Base-by-base conservation (phyloP, 1,140 invertebrate genomes). In the Trigoniulus corallinus region DNA sequence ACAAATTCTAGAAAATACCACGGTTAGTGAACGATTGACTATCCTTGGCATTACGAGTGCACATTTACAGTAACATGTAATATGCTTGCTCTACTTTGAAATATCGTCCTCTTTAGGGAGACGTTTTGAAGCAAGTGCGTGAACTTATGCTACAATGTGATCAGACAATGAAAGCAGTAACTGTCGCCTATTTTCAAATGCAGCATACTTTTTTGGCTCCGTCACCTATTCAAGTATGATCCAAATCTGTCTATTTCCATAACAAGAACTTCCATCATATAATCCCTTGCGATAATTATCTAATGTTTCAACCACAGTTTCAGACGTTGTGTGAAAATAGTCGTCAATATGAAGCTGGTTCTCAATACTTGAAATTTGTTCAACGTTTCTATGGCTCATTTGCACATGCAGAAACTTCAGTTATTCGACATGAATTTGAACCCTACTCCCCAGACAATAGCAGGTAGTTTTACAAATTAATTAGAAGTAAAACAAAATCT, bases 151-250 rank as follows among this genome's bases (percentile, higher is more conserved):
- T 64, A 29, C 63, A 67, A 34, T 71, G 69, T 61, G 74, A 76
- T 57, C 65, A 72, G 55, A 69, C 68, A 7, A 69, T 76, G 57
- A 73, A 73, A 63, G 61, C 64, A 1, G 72, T 70, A 2, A 73
- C 71, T 13, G 66, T 71, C 34, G 65, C 64, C 4, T 76, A 76
- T 56, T 76, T 76, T 60, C 67, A 74, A 53, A 62, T 74, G 25
- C 65, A 73, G 47, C 70, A 75, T 49, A 69, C 67, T 12, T 61
- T 72, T 1, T 61, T 64, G 15, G 66, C 71, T 20, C 67, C 71
- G 26, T 56, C 65, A 41, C 71, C 74, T 40, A 63, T 71, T 37
- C 69, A 71, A 62, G 69, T 71, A 61, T 54, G n/a, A n/a, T n/a
- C n/a, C n/a, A n/a, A n/a, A 55, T 22, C 15, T 20, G 39, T 7